Evolutionary conservation across 2,113 vertebrate genomes (phyloP), one percentile per base, ranked within the genome.

Genomic region (Epinephelus cyanopodus): DNA sequence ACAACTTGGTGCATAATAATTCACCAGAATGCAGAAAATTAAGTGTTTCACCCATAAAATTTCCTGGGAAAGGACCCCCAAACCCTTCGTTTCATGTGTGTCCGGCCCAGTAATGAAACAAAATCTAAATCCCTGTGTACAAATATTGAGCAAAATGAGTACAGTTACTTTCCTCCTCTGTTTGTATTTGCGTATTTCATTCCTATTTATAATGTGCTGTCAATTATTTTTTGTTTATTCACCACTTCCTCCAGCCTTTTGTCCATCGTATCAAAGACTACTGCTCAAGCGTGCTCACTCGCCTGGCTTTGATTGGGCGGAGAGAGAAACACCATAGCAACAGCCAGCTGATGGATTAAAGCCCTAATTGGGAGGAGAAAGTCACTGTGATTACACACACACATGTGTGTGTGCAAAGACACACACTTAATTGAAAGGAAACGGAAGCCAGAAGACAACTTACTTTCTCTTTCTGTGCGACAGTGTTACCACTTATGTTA

Each of bases 311-410:
- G 79, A 91, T 88, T 92, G 90, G 89, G 23, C 29, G 57, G 77
- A 63, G 81, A 29, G 77, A 86, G 65, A 81, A 91, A 71, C 58
- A 64, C 81, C 91, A 90, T 89, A 84, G 92, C 90, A 93, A 92
- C 91, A 92, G 79, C 84, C 81, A 85, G 85, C 62, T 93, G 93
- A 93, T 93, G 89, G 91, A 93, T 92, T 92, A 91, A 90, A 91
- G 72, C 74, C 74, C 27, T 89, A 89, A 93, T 92, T 91, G 90
- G 78, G 76, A 85, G 82, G 82, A 82, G 80, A 90, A 85, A 93
- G 86, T 82, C 85, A 77, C 73, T 81, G 75, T 87, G 89, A 92
- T 92, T 83, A 89, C 73, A 88, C 85, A 70, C 64, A 33, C 23
- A 37, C 48, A 39, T 57, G 27, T 57, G 13, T 50, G 76, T 53